Evolutionary conservation across 2,888 invertebrate genomes (phyloP), one percentile per base, ranked within the genome.

Genomic region (Dasypolia templi): DNA sequence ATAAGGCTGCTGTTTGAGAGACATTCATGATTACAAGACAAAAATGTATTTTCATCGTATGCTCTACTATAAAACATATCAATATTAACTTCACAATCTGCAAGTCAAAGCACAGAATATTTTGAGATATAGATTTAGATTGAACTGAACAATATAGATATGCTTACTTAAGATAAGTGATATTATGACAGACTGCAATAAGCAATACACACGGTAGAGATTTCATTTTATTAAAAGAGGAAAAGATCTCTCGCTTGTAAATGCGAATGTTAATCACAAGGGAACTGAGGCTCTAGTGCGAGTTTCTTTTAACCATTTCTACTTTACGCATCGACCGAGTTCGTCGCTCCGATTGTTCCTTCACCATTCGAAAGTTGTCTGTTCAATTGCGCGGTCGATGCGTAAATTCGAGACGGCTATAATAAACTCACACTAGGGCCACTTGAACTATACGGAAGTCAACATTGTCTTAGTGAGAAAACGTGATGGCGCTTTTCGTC

Each of bases 21-120:
- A 9, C 39, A 71, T 55, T 35, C 3, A 46, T n/a, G n/a, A n/a
- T 32, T 56, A 46, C n/a, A 68, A 42, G 42, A 56, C 17, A 39
- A 55, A 44, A 19, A 19, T 76, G 46, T 32, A 35, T 17, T 26
- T 75, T 53, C 19, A 1, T 29, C 17, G 1, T 55, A 51, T 26
- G 26, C 32, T 22, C 4, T 39, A 76, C 6, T 42, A 35, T 22
- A 42, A 14, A 59, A 75, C 75, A 75, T 70, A 77, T 75, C 70
- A 77, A 77, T 68, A 26, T 19, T n/a, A 53, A 56, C 35, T 55
- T 39, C 9, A 55, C 29, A 46, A n/a, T 75, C 5, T 44, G 49
- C n/a, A 75, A 62, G 26, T 29, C 22, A 44, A 49, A 49, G 42
- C 68, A 44, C 69, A 77, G 14, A 49, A 65, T 53, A 32, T 62